These are phyloP conservation scores for Drymodes brunneopygia DNA, from an alignment of 2,113 vertebrate genomes.

Conservation along the genomic window DNA sequence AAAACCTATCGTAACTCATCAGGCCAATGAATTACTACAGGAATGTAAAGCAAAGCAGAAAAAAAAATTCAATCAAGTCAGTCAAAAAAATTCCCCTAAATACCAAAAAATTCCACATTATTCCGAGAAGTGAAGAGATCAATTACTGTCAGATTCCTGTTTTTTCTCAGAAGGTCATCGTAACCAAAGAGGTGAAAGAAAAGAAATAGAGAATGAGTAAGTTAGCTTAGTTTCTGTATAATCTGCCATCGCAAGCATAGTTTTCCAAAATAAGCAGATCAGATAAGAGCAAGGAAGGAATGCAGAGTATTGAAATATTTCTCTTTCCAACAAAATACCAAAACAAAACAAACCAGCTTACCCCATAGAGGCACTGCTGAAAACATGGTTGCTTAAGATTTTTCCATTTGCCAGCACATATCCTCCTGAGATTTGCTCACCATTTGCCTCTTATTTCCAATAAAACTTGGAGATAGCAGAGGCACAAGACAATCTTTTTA, in stretches of 20 bases:
- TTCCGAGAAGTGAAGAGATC: background rate
- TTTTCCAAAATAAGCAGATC: background rate
- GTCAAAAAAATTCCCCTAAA: background rate
- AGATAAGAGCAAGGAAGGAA: background rate
- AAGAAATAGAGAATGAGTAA: background rate
- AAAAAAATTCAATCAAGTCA: background rate
- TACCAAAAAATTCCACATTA: background rate
- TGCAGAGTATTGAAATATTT: background rate
- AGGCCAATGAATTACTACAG: background rate
- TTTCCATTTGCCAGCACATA: background rate
- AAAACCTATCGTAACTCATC: slow-evolving; percentile 32
- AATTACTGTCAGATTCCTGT: background rate
- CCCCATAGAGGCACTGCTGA: background rate
- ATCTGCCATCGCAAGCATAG: background rate
- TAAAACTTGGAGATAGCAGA: background rate
- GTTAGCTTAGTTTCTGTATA: background rate
- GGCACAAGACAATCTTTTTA: background rate
- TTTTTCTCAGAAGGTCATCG: background rate
- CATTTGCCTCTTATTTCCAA: background rate
- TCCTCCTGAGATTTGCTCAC: background rate
- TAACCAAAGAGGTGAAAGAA: background rate
- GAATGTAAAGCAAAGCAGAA: background rate
- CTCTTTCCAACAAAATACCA: background rate
- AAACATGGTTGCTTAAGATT: background rate
- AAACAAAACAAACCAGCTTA: background rate